Evolutionary conservation across 2,888 invertebrate species (phyloP).

Genomic region (Lithophane leautieri): DNA sequence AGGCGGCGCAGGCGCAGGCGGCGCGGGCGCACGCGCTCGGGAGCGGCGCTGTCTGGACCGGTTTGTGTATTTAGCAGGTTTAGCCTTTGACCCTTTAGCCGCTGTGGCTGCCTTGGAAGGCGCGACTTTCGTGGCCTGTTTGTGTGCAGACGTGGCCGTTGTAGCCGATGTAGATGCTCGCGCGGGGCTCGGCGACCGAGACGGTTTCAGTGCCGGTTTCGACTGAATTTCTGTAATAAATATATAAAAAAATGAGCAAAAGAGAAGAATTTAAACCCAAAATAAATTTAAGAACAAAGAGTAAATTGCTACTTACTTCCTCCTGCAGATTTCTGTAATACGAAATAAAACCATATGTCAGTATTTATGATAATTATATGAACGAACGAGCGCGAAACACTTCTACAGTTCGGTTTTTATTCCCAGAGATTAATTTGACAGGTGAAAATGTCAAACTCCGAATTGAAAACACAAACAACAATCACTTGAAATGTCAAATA

Average conservation of each 20-base stretch:
- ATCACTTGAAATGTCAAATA: too few species aligned
- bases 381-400: neutral
- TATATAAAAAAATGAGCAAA: too few species aligned
- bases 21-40: neutral
- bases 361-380: neutral
- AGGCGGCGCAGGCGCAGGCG: neutral
- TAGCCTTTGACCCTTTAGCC: neutral
- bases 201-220: neutral
- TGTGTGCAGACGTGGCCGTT: neutral
- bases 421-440: too few species aligned
- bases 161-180: neutral
- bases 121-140: neutral
- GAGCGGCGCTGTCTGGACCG: neutral
- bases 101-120: neutral
- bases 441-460: too few species aligned
- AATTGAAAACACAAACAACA: too few species aligned
- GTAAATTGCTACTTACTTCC: slow-evolving; percentile 28
- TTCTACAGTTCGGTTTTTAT: neutral
- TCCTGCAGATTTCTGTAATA: slow-evolving; percentile 23
- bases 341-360: neutral
- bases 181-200: slow-evolving; percentile 12
- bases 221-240: slow-evolving; percentile 4
- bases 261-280: too few species aligned
- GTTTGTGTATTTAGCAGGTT: neutral
- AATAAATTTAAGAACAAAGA: neutral